Conservation (phyloP, 2,888 invertebrate genomes). For the Sisyra terminalis region DNA sequence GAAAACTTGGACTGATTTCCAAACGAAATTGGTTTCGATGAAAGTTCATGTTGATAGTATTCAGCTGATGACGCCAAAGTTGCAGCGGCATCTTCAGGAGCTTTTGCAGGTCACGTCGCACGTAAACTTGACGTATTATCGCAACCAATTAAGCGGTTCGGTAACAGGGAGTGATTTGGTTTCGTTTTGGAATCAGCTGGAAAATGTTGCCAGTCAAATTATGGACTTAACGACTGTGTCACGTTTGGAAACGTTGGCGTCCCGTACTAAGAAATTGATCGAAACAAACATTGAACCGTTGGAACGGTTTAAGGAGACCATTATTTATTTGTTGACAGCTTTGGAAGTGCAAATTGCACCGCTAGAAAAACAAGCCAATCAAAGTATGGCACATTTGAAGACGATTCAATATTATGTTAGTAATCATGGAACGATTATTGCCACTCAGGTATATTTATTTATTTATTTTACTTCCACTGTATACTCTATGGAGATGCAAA, state of each 20-base stretch:
- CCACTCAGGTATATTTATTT: slow-evolving; percentile 42
- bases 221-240: slow-evolving; percentile 51
- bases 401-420: slow-evolving; percentile 64
- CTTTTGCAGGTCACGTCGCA: slow-evolving; percentile 38
- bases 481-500: no score
- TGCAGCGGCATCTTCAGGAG: slow-evolving; percentile 38
- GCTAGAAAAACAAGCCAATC: slow-evolving; percentile 52
- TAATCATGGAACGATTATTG: slow-evolving; percentile 52
- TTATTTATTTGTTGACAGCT: slow-evolving; percentile 60
- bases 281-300: slow-evolving; percentile 47
- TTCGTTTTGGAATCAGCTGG: slow-evolving; percentile 46
- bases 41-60: slow-evolving; percentile 36
- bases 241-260: slow-evolving; percentile 52
- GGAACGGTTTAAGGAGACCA: slow-evolving; percentile 49
- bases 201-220: slow-evolving; percentile 48
- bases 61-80: slow-evolving; percentile 37
- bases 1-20: slow-evolving; percentile 43
- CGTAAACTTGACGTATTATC: slow-evolving; percentile 38
- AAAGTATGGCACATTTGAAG: slow-evolving; percentile 54
- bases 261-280: slow-evolving; percentile 45
- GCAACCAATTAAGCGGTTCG: slow-evolving; percentile 39
- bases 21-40: slow-evolving; percentile 33
- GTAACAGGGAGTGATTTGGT: slow-evolving; percentile 44
- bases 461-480: no score
- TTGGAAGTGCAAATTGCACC: slow-evolving; percentile 57